phyloP scores from a whole-genome alignment of 2,888 invertebrate genomes.

The Drosophila nigricruria region DNA sequence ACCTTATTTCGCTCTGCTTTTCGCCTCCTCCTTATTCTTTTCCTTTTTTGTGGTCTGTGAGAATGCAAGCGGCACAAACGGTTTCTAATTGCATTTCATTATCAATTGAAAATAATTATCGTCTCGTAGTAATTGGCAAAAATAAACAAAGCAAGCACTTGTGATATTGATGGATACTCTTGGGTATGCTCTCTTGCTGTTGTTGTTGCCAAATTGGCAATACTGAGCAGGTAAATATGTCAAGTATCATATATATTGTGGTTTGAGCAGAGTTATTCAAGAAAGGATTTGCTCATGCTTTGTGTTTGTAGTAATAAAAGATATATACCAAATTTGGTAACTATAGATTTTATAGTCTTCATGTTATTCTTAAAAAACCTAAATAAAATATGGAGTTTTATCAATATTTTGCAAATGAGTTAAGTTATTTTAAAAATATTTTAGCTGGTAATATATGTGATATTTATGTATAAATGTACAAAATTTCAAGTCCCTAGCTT shows the following conservation, averaged over 20 bases:
- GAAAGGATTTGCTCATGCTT: background rate
- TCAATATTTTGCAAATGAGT: background rate
- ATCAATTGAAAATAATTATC: slow-evolving; percentile 56
- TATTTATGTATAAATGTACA: background rate
- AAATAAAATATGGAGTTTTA: background rate
- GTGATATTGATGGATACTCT: background rate
- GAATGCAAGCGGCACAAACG: slow-evolving; percentile 29
- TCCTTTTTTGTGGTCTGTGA: slow-evolving; percentile 21
- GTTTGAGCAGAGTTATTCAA: background rate
- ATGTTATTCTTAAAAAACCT: no score
- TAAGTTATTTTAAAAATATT: background rate
- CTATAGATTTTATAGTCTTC: background rate
- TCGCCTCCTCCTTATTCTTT: background rate
- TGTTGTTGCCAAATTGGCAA: background rate
- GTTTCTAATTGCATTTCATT: slow-evolving; percentile 78
- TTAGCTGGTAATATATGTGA: accelerated
- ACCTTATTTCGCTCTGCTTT: slow-evolving; percentile 7
- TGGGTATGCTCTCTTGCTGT: no score
- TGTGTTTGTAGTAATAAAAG: no score
- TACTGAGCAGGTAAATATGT: background rate
- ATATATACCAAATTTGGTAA: background rate
- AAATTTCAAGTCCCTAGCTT: background rate
- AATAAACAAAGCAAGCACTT: slow-evolving; percentile 6
- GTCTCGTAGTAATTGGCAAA: slow-evolving; percentile 17
- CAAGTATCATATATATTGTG: background rate